Evolutionary conservation across 2,888 invertebrate genomes (phyloP).

Genomic region (Miltochrista miniata): DNA sequence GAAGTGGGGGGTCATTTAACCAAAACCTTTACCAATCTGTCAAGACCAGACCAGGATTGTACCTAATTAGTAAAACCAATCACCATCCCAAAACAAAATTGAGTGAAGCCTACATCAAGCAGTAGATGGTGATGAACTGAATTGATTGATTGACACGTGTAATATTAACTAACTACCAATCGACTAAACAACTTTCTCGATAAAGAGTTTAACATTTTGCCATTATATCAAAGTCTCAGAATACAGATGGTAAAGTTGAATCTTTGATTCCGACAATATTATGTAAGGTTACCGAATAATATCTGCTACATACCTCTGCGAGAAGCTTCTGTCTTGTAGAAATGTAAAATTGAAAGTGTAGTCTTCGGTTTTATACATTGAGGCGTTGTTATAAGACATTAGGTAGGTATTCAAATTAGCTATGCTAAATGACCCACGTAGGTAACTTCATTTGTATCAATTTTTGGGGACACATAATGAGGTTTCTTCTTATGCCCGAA

Average conservation of each 20-base stretch:
- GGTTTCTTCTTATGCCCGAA: too few relatives aligned
- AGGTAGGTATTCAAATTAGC: too few relatives aligned
- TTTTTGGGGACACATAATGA: too few relatives aligned
- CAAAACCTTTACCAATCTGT: too few relatives aligned
- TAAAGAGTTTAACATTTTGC: conserved; percentile 6
- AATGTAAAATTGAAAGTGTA: conserved; percentile 28
- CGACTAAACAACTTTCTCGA: conserved; percentile 8
- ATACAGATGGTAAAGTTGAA: background rate
- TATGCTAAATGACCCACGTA: too few relatives aligned
- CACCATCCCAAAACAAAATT: too few relatives aligned
- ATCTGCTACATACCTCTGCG: conserved; percentile 7
- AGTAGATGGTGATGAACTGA: too few relatives aligned
- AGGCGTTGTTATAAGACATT: conserved; percentile 13
- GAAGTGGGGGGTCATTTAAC: too few relatives aligned
- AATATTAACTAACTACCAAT: background rate
- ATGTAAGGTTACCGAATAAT: conserved; percentile 25
- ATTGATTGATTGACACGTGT: background rate
- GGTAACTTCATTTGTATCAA: too few relatives aligned
- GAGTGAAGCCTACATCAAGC: too few relatives aligned
- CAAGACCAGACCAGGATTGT: too few relatives aligned
- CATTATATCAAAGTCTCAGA: conserved; percentile 10
- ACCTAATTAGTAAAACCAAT: too few relatives aligned
- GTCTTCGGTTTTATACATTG: conserved; percentile 3
- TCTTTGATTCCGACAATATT: conserved; percentile 24
- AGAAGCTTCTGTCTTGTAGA: conserved; percentile 10